Evolutionary conservation across 2,888 invertebrate genomes (phyloP), one percentile per base, ranked within the genome.

Genomic region (Drosophila mercatorum): DNA sequence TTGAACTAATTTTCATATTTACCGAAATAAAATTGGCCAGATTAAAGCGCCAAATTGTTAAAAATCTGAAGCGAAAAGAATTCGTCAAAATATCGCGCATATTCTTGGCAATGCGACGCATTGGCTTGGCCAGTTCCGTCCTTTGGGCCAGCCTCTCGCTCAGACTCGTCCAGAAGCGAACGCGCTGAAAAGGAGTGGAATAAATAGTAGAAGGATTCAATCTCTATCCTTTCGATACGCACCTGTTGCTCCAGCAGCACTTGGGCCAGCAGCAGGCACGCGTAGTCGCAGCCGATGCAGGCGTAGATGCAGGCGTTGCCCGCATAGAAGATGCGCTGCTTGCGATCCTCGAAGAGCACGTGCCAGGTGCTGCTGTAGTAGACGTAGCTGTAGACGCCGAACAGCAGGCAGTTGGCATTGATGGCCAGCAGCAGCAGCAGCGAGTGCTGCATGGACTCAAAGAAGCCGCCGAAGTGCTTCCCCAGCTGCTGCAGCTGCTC

Each of bases 241-340:
- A 90, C 92, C 80, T 83, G 76, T 59, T 75, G 79, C 22, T 79
- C 63, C 40, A 91, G 75, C 1, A 40, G 47, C 0, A 34, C 65
- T 43, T 86, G 85, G 0, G 84, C 68, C 14, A 81, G 4, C 28
- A 86, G 68, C 5, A 92, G 58, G n/a, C 90, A 84, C 0, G 69
- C 6, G 55, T 92, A 92, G 49, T 92, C 92, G 68, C 84, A 81
- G 10, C 73, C 71, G 28, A 92, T 91, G 44, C 91, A 90, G 41
- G 89, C 83, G 57, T 83, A 92, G 49, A 92, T 90, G 14, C 71
- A 78, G 0, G 66, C 64, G 57, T 89, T 92, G 7, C 74, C 75
- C 0, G 89, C 92, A 65, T 90, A 85, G 68, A 92, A 89, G 53
- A 90, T 67, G 7, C 90, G 81, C 12, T 72, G 80, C 46, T 78